phyloP scores from a whole-genome alignment of 2,113 vertebrate genomes.

The Ptilorrhoa leucosticta region DNA sequence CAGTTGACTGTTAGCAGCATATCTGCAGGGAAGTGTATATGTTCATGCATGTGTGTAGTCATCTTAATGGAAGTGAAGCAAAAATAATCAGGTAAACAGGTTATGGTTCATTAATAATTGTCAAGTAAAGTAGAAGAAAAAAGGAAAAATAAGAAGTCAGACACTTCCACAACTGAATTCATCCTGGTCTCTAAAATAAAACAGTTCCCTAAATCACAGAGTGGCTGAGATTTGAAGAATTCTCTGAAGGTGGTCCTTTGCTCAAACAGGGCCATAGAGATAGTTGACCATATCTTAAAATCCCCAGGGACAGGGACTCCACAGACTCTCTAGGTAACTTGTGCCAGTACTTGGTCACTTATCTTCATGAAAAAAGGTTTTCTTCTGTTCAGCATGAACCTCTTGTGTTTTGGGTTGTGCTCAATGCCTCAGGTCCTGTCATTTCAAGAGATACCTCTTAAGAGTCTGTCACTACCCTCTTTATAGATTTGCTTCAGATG shows the following conservation, averaged over 20 bases:
- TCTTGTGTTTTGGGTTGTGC: neutral
- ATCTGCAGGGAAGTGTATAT: neutral
- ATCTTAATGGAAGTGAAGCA: neutral
- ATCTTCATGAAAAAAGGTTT: neutral
- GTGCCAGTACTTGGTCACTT: neutral
- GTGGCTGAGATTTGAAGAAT: neutral
- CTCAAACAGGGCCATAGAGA: neutral
- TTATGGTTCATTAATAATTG: slow-evolving; percentile 21
- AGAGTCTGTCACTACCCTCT: neutral
- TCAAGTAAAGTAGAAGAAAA: neutral
- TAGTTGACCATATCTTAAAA: neutral
- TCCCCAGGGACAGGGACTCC: neutral
- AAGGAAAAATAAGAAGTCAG: neutral
- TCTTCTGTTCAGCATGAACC: neutral
- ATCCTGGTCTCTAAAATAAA: neutral
- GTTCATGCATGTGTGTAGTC: neutral
- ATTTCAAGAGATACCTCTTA: neutral
- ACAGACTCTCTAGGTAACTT: neutral
- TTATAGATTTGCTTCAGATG: neutral
- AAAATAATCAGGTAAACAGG: slow-evolving; percentile 19
- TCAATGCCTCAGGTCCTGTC: neutral
- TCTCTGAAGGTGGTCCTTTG: neutral
- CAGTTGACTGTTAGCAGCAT: neutral
- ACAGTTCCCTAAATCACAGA: neutral
- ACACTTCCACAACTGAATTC: neutral